These are phyloP conservation scores for Bubo scandiacus DNA, from an alignment of 2,113 vertebrate species.

Conservation along the genomic window DNA sequence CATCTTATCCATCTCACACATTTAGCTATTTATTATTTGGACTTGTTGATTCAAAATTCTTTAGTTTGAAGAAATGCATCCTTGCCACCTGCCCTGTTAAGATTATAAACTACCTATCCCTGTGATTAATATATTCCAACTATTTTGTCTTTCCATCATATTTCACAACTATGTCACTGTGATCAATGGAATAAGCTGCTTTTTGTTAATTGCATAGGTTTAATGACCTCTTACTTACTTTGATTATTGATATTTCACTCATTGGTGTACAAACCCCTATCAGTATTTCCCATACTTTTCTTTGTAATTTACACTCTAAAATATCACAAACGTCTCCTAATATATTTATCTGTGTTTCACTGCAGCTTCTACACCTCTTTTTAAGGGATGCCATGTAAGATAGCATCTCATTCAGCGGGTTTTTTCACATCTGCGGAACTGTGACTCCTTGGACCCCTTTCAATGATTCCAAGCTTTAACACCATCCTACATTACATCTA, in stretches of 20 bases:
- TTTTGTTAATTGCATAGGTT: not conserved
- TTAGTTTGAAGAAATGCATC: not conserved
- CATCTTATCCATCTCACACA: not conserved
- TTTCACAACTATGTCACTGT: not conserved
- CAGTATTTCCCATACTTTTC: not conserved
- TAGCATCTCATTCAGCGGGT: not conserved
- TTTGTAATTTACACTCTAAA: not conserved
- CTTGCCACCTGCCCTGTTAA: not conserved
- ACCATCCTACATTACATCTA: not conserved
- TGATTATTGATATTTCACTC: not conserved
- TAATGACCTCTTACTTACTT: not conserved
- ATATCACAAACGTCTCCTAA: not conserved
- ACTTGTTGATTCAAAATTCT: not conserved
- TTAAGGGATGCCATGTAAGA: not conserved
- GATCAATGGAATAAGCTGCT: not conserved
- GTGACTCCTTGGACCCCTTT: not conserved
- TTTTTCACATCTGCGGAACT: not conserved
- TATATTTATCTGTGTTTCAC: not conserved
- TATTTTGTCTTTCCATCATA: not conserved
- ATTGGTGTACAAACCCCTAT: not conserved
- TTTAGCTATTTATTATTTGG: not conserved
- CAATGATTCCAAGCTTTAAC: not conserved
- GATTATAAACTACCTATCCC: not conserved
- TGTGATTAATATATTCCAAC: not conserved
- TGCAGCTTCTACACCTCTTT: not conserved